Evolutionary conservation across 2,113 vertebrate genomes (phyloP).

Genomic region (Cyanoramphus novaezelandiae): DNA sequence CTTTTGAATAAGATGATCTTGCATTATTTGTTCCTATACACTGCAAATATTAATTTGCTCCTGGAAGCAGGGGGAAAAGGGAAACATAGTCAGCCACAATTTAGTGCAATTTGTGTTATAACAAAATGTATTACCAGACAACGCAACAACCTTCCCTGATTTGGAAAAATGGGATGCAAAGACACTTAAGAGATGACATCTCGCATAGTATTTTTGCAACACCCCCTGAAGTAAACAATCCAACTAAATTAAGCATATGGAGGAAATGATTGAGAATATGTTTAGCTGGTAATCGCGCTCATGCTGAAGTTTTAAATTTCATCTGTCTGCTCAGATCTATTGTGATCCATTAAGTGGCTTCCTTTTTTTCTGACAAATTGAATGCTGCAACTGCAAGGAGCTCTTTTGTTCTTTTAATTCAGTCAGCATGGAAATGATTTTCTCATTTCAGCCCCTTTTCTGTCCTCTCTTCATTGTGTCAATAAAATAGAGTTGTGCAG

Average conservation of each 20-base stretch:
- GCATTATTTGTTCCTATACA: slow-evolving; percentile 51
- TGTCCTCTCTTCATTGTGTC: slow-evolving; percentile 86
- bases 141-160: slow-evolving; percentile 20
- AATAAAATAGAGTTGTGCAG: slow-evolving; percentile 89
- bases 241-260: slow-evolving; percentile 74
- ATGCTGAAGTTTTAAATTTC: slow-evolving; percentile 81
- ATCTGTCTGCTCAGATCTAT: slow-evolving; percentile 84
- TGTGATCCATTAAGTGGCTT: slow-evolving; percentile 85
- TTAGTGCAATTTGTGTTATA: slow-evolving; percentile 60
- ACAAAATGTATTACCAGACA: slow-evolving; percentile 43
- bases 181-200: slow-evolving; percentile 69
- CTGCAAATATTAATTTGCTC: slow-evolving; percentile 62
- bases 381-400: slow-evolving; percentile 84
- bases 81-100: slow-evolving; percentile 29
- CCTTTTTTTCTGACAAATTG: slow-evolving; percentile 82
- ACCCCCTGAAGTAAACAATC: slow-evolving; percentile 65
- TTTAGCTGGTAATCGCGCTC: slow-evolving; percentile 79
- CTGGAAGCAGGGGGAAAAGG: slow-evolving; percentile 42
- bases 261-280: slow-evolving; percentile 81
- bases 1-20: slow-evolving; percentile 64
- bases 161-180: slow-evolving; percentile 65
- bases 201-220: slow-evolving; percentile 19
- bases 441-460: slow-evolving; percentile 85
- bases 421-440: slow-evolving; percentile 89
- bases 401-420: slow-evolving; percentile 88